Evolutionary conservation across 2,797 vertebrate genomes (phyloP).

Genomic region (Gobio occitaniae): DNA sequence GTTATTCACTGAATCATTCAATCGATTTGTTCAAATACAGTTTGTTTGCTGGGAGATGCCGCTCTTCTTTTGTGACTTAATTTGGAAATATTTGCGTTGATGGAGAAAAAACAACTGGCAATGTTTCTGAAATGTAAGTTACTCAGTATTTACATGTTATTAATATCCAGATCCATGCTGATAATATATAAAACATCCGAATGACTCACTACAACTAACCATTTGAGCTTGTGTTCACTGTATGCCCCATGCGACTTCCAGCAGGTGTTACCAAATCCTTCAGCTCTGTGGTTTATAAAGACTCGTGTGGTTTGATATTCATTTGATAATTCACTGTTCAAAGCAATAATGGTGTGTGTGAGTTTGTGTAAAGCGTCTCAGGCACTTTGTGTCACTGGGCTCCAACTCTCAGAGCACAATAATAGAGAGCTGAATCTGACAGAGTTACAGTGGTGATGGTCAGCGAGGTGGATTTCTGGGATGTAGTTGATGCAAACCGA

Average conservation of each 20-base stretch:
- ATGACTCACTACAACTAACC: neutral
- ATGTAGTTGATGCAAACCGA: conserved; percentile 15
- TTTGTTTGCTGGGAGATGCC: neutral
- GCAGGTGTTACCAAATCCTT: neutral
- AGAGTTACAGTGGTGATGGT: neutral
- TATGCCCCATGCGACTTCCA: neutral
- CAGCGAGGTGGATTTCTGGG: neutral
- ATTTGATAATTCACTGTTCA: conserved; percentile 14
- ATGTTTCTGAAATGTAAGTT: neutral
- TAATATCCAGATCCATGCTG: neutral
- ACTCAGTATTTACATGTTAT: neutral
- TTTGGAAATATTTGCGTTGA: neutral
- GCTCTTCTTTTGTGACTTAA: neutral
- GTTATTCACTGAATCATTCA: neutral
- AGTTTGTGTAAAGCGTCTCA: conserved; percentile 4
- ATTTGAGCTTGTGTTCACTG: neutral
- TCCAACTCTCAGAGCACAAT: neutral
- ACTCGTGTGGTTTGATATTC: neutral
- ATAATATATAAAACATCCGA: neutral
- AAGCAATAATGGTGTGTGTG: neutral
- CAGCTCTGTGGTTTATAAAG: neutral
- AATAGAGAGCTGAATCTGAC: conserved; percentile 35
- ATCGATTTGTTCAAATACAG: neutral
- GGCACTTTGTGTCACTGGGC: neutral
- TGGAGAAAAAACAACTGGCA: neutral